Evolutionary conservation across 2,888 invertebrate genomes (phyloP).

Genomic region (Adelphocoris suturalis): DNA sequence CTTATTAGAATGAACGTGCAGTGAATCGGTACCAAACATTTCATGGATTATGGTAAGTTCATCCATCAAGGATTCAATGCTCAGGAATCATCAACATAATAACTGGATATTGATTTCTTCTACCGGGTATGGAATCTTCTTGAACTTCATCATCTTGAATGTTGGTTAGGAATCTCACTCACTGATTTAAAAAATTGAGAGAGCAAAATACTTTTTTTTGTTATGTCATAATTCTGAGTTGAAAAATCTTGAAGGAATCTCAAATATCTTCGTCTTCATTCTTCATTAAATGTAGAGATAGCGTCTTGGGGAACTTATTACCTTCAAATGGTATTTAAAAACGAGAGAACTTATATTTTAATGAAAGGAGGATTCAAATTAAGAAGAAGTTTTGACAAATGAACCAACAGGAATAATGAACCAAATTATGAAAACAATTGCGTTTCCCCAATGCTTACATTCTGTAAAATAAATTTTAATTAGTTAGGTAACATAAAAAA

Average conservation of each 20-base stretch:
- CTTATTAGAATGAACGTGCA: too few relatives aligned
- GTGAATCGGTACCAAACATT: too few relatives aligned
- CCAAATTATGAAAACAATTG: too few relatives aligned
- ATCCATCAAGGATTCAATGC: neutral
- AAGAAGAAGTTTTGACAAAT: neutral
- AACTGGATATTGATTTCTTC: neutral
- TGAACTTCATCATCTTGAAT: neutral
- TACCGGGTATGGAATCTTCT: neutral
- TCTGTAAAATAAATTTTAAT: neutral
- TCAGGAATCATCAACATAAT: neutral
- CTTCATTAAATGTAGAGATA: neutral
- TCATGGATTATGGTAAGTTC: too few relatives aligned
- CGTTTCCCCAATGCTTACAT: neutral
- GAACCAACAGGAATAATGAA: neutral
- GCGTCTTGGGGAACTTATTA: neutral
- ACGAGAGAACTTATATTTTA: too few relatives aligned
- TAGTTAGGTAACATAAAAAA: neutral
- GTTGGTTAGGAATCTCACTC: neutral
- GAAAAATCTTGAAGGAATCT: too few relatives aligned
- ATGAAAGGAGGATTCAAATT: too few relatives aligned
- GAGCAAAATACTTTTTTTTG: too few relatives aligned
- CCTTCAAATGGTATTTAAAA: too few relatives aligned
- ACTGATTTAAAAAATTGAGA: neutral
- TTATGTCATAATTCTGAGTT: too few relatives aligned
- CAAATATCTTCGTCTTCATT: neutral